Percentiles rank a stretch among this genome's conserved stretches.
These are phyloP conservation scores for Octonoba sinensis DNA, from an alignment of 2,888 invertebrate species.

Conservation along the genomic window DNA sequence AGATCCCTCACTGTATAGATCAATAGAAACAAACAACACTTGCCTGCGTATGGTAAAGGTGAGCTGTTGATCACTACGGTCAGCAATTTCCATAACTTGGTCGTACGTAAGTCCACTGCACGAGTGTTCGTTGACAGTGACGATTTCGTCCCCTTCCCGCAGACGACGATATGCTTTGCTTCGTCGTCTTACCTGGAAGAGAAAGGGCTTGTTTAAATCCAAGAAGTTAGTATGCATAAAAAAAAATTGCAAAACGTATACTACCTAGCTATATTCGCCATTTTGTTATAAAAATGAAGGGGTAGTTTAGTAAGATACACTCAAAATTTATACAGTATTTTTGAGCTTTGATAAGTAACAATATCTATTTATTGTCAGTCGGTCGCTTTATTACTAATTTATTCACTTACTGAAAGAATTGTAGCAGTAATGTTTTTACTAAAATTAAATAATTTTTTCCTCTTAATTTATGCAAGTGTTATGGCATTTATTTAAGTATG, in stretches of 20 bases:
- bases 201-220: neutral
- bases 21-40: neutral
- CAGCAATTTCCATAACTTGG: slow-evolving; percentile 66
- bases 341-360: too few relatives aligned
- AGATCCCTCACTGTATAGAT: too few relatives aligned
- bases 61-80: slow-evolving; percentile 56
- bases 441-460: too few relatives aligned
- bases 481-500: too few relatives aligned
- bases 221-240: neutral
- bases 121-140: slow-evolving; percentile 63
- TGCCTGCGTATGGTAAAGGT: slow-evolving; percentile 63
- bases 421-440: too few relatives aligned
- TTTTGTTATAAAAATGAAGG: too few relatives aligned
- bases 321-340: too few relatives aligned
- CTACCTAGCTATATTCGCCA: neutral
- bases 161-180: slow-evolving; percentile 65
- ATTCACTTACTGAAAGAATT: too few relatives aligned
- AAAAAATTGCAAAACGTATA: neutral
- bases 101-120: slow-evolving; percentile 65
- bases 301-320: too few relatives aligned
- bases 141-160: slow-evolving; percentile 64
- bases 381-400: too few relatives aligned
- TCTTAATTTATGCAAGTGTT: too few relatives aligned
- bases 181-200: slow-evolving; percentile 64
- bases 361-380: too few relatives aligned